Conservation (phyloP, 2,888 invertebrate species). For the Marronus borbonicus region DNA sequence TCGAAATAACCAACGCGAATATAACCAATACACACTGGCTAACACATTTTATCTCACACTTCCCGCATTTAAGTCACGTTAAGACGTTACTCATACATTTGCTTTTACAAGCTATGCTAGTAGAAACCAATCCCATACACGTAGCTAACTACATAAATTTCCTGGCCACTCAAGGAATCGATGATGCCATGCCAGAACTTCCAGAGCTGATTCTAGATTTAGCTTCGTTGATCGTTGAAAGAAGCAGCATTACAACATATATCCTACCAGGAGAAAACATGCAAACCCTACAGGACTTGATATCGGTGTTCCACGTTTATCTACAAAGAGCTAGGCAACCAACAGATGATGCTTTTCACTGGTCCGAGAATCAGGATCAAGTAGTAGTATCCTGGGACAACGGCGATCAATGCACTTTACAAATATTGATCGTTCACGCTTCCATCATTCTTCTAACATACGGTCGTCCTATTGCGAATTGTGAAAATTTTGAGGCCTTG, state of each 20-base stretch:
- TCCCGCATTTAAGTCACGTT: slow-evolving; percentile 85
- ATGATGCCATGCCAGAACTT: slow-evolving; percentile 79
- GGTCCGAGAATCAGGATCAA: slow-evolving; percentile 83
- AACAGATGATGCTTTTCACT: slow-evolving; percentile 75
- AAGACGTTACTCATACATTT: slow-evolving; percentile 80
- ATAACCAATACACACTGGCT: slow-evolving; percentile 72
- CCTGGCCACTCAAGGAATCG: slow-evolving; percentile 82
- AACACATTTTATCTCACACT: slow-evolving; percentile 77
- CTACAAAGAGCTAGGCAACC: slow-evolving; percentile 80
- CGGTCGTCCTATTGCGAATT: slow-evolving; percentile 74
- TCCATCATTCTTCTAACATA: slow-evolving; percentile 87
- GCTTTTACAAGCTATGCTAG: slow-evolving; percentile 89
- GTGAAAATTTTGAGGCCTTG: slow-evolving; percentile 64
- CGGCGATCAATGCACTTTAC: slow-evolving; percentile 83
- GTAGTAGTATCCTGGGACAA: slow-evolving; percentile 84
- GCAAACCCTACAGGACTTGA: slow-evolving; percentile 80
- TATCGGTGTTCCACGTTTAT: slow-evolving; percentile 83
- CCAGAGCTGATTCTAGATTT: slow-evolving; percentile 84
- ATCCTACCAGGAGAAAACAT: slow-evolving; percentile 65
- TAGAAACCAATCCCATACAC: slow-evolving; percentile 89
- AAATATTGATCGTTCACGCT: slow-evolving; percentile 87
- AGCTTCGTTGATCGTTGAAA: slow-evolving; percentile 92
- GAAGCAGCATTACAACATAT: slow-evolving; percentile 88
- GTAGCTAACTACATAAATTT: slow-evolving; percentile 90
- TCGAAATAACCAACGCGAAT: slow-evolving; percentile 62